Evolutionary conservation across 2,888 invertebrate genomes (phyloP), one percentile per base, ranked within the genome.

Genomic region (Rhogogaster chlorosoma): DNA sequence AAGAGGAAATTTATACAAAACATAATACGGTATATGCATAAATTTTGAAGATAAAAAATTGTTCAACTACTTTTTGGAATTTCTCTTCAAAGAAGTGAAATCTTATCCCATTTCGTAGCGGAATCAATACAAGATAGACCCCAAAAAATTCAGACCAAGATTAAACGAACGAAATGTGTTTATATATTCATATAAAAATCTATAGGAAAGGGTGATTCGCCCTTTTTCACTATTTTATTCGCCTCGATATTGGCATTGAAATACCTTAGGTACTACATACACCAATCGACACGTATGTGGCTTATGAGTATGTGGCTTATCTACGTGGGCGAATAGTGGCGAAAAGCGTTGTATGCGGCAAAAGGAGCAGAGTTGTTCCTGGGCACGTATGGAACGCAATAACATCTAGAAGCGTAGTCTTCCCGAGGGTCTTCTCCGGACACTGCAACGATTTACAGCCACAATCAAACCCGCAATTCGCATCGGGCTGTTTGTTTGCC

Each of bases 401-500:
- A 61, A 57, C 36, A 61, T 57, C 61, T 49, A 29, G 32, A 77
- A 22, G 18, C n/a, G 22, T 80, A 26, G 9, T 78, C n/a, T 9
- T 80, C 80, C 80, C 80, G 12, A 49, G 61, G 61, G 80, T 22
- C 32, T 26, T 22, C 36, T 53, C 29, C 26, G 49, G 53, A 53
- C 18, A 18, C 32, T 49, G 80, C 29, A 57, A 45, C 83, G 83
- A 83, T 83, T 83, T 83, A 83, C 67, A 42, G 83, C 83, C 67
- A 38, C 70, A 83, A 83, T 83, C 64, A 61, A 49, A 67, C n/a
- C 45, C 83, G 83, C 83, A 70, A 83, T 70, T 70, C 83, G 67
- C 18, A 83, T 6, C 49, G 18, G n/a, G 61, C 18, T 61, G 83
- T 83, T 61, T 80, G 80, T 61, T 83, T 70, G 29, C 67, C n/a